Evolutionary conservation across 2,888 invertebrate genomes (phyloP).

Genomic region (Tupiocoris notatus): DNA sequence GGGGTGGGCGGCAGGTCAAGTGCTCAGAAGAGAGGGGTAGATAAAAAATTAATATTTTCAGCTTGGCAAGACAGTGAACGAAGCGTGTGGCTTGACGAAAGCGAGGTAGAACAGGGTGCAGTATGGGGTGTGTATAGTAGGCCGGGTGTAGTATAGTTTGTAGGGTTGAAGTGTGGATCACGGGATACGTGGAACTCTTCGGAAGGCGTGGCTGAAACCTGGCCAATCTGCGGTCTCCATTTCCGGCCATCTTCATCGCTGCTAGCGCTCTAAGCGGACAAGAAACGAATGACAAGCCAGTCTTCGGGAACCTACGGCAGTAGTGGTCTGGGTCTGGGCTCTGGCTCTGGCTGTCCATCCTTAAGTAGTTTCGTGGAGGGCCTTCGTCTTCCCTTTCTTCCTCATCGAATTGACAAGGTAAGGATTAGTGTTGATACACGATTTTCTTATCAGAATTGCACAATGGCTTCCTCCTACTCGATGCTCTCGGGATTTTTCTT

Average conservation of each 20-base stretch:
- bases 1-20: conserved; percentile 28
- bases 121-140: no score
- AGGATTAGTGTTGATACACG: neutral
- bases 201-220: conserved; percentile 11
- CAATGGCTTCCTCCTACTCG: no score
- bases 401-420: neutral
- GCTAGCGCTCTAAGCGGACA: conserved; percentile 10
- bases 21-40: conserved; percentile 16
- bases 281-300: conserved; percentile 23
- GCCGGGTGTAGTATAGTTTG: no score
- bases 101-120: no score
- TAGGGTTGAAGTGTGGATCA: neutral
- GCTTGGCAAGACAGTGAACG: conserved; percentile 4
- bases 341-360: neutral
- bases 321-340: conserved; percentile 26
- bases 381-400: neutral
- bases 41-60: conserved; percentile 37
- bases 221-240: conserved; percentile 5
- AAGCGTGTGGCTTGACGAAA: neutral
- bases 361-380: neutral
- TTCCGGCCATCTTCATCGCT: conserved; percentile 22
- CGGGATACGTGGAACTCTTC: neutral
- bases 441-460: neutral
- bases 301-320: conserved; percentile 33
- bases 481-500: no score